phyloP scores from a whole-genome alignment of 2,113 vertebrate species.

The Dinomys branickii region DNA sequence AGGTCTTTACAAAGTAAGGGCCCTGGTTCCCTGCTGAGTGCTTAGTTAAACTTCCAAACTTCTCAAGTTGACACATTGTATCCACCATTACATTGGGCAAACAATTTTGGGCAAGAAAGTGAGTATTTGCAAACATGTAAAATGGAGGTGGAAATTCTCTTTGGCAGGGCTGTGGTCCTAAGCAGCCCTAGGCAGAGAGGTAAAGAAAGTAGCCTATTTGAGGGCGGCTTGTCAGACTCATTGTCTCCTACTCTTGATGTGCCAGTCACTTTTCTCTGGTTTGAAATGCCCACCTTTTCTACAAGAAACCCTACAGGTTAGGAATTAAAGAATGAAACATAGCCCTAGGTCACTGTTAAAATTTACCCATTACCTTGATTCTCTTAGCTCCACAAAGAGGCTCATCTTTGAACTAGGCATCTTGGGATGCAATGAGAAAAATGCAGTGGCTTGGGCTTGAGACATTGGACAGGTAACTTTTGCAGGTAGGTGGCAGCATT shows the following conservation, averaged over 20 bases:
- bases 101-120: constrained; percentile 4
- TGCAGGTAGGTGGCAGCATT: background rate
- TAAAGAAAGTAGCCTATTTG: background rate
- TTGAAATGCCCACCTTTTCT: background rate
- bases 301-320: background rate
- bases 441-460: background rate
- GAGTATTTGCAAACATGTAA: background rate
- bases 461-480: background rate
- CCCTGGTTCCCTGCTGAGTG: no score
- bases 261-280: background rate
- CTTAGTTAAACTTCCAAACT: no score
- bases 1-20: no score
- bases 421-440: background rate
- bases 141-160: background rate
- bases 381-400: background rate
- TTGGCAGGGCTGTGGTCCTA: background rate
- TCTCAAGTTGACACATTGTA: no score
- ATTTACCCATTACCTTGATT: background rate
- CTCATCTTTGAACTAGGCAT: background rate
- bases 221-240: background rate
- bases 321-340: background rate
- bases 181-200: background rate
- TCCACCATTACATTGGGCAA: background rate
- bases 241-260: background rate
- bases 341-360: background rate